Evolutionary conservation across 2,113 vertebrate genomes (phyloP).

Genomic region (Phalacrocorax brasilianus): DNA sequence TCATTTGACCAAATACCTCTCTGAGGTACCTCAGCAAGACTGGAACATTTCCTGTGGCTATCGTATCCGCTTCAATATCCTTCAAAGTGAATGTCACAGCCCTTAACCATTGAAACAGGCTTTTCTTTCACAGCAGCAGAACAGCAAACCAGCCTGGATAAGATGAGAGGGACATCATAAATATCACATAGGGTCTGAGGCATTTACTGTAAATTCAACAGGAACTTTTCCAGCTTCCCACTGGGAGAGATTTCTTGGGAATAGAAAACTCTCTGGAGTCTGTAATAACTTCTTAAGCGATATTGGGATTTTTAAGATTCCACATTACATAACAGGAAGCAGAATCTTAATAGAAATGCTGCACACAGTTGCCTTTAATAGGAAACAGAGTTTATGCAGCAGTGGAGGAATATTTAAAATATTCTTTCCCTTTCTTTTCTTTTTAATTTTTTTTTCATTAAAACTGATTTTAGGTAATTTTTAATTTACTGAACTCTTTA

Average conservation of each 20-base stretch:
- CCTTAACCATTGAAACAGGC: constrained; percentile 21
- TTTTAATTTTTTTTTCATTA: not conserved
- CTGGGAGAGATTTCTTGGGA: constrained; percentile 50
- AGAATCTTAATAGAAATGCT: constrained; percentile 20
- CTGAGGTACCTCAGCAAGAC: not conserved
- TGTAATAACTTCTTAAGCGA: constrained; percentile 33
- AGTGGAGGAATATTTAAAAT: not conserved
- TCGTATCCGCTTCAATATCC: not conserved
- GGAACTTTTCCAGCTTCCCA: constrained; percentile 36
- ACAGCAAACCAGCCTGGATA: constrained; percentile 36
- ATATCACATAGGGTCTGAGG: constrained; percentile 42
- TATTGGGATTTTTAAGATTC: constrained; percentile 51
- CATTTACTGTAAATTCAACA: constrained; percentile 37
- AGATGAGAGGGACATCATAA: constrained; percentile 42
- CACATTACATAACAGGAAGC: constrained; percentile 58
- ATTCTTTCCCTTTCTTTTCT: not conserved
- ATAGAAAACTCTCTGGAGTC: constrained; percentile 33
- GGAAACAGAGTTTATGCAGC: not conserved
- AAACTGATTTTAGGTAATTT: not conserved
- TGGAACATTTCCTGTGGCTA: constrained; percentile 52
- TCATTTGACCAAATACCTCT: constrained; percentile 11
- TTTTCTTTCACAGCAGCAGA: constrained; percentile 48
- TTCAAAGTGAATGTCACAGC: constrained; percentile 17
- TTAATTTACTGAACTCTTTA: not conserved
- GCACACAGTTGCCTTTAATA: constrained; percentile 31